Percentiles rank a stretch among this genome's conserved stretches.
These are phyloP conservation scores for Clamator glandarius DNA, from an alignment of 2,797 vertebrate species.

Conservation along the genomic window DNA sequence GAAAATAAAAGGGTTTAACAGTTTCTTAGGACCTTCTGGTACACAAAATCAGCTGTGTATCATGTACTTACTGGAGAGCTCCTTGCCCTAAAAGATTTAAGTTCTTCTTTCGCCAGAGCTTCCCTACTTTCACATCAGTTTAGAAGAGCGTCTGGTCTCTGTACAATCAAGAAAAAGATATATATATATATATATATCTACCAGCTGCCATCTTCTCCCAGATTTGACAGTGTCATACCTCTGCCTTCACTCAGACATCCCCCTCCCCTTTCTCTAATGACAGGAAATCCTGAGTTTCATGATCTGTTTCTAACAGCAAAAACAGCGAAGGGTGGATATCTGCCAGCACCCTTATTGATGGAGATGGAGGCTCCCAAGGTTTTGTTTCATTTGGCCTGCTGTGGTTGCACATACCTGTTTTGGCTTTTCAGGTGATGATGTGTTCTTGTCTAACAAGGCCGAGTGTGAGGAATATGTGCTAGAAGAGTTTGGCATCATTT, in stretches of 20 bases:
- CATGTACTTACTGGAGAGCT: background rate
- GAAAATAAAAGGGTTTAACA: background rate
- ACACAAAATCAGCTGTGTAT: background rate
- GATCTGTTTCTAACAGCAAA: background rate
- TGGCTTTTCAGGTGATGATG: conserved; percentile 75
- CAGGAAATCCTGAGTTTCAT: background rate
- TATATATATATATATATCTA: background rate
- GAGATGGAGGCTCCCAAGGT: background rate
- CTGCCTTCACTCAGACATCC: background rate
- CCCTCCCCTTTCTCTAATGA: background rate
- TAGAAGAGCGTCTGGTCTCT: background rate
- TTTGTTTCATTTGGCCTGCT: background rate
- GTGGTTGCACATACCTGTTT: background rate
- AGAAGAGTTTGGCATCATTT: conserved; percentile 80
- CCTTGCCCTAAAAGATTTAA: background rate
- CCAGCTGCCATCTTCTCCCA: background rate
- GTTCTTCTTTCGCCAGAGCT: background rate
- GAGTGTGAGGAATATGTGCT: conserved; percentile 80
- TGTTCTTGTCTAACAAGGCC: conserved; percentile 73
- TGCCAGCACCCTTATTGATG: background rate
- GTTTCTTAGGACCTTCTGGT: background rate
- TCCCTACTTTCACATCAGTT: background rate
- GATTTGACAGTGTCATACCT: background rate
- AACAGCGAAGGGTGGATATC: background rate
- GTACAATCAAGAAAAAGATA: background rate